phyloP scores from a whole-genome alignment of 2,113 vertebrate genomes.

The Platichthys flesus region DNA sequence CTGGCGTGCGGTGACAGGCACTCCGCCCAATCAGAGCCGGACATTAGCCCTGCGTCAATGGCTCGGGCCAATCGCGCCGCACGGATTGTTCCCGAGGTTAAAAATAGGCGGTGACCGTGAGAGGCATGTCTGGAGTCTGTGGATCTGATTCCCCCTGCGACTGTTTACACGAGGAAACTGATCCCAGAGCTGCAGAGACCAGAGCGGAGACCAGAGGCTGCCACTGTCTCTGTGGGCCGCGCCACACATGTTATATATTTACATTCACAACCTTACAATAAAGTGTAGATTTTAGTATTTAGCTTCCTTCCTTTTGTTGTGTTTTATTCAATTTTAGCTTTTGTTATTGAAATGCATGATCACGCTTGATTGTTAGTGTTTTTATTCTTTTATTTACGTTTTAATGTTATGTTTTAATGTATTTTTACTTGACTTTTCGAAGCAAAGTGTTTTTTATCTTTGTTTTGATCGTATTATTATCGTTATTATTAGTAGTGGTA shows the following conservation, averaged over 20 bases:
- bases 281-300: no score
- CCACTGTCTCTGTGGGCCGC: conserved; percentile 17
- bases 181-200: conserved; percentile 42
- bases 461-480: no score
- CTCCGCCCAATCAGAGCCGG: conserved; percentile 6
- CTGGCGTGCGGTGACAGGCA: background rate
- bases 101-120: conserved; percentile 53
- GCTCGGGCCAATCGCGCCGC: conserved; percentile 52
- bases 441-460: background rate
- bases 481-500: no score
- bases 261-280: no score
- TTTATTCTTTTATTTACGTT: no score
- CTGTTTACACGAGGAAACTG: conserved; percentile 14
- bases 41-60: conserved; percentile 63
- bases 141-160: background rate
- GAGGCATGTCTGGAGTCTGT: conserved; percentile 35
- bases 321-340: no score
- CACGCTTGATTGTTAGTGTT: no score
- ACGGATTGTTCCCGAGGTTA: conserved; percentile 49
- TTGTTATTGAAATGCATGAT: no score
- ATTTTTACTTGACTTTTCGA: background rate
- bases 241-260: no score
- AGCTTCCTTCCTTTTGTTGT: no score
- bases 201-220: background rate
- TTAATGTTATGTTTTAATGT: no score